Base-by-base conservation (phyloP, 2,113 vertebrate species). In the Abramis brama region DNA sequence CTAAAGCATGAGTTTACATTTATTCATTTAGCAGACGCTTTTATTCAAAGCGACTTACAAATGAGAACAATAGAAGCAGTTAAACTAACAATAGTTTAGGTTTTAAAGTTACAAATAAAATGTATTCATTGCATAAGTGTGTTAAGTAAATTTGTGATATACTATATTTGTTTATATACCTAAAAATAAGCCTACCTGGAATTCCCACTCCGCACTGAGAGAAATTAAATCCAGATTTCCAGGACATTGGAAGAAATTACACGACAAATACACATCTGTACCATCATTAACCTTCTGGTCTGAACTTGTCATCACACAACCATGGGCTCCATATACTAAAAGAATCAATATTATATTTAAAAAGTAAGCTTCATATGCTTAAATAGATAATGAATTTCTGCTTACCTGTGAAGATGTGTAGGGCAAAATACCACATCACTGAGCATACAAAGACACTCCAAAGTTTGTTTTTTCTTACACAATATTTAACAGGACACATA, bases 161-260 rank as follows among this genome's bases (percentile, higher is more conserved):
- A 27, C 27, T 27, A 27, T 27, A 27, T 27, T 27, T 27, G 8
- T 59, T 17, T 59, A 19, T 57, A 27, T 19, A 10, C 5, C 33
- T 25, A 9, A 79, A 79, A 15, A 78, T 4, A 52, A 17, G 73
- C 50, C 43, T 25, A 83, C 66, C 50, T 81, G 50, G 21, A 88
- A 88, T 57, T 76, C 64, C 87, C 85, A 88, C 43, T 86, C 74
- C 19, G 86, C n/a, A 55, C 43, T 83, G 36, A 83, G 59, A 66
- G 15, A 57, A 8, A 11, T 84, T 33, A 5, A 4, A 62, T 73
- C 62, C 64, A 64, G 64, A 21, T 68, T 43, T 33, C 74, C 45
- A 19, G 64, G 77, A 81, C 85, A 88, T 17, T 39, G 17, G 2
- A 39, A 57, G 66, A 84, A 84, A 57, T 84, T 50, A 71, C 87